Evolutionary conservation across 1,140 invertebrate species (phyloP), one percentile per base, ranked within the genome.

Genomic region (Liolophura sinensis): DNA sequence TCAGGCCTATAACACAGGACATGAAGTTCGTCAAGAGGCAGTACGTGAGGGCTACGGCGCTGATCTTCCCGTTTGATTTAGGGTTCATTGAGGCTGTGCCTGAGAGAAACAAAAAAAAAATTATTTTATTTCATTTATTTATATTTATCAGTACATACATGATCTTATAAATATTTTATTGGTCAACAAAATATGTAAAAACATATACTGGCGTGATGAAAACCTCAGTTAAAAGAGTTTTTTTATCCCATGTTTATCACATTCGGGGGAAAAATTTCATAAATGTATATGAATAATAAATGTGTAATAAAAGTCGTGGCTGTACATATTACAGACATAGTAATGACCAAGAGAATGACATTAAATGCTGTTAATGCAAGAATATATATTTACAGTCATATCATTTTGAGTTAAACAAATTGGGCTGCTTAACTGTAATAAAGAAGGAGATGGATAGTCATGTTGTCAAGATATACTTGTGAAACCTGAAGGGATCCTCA

Each of bases 51-150:
- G 67, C 66, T 6, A 79, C 65, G 4, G 70, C 47, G 47, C 75
- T 72, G 15, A 78, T 71, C 62, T 74, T 75, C 9, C 77, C 75
- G 55, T 75, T 77, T 11, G 75, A 76, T 65, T 75, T 78, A 1
- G 75, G 73, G 63, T 79, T 74, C 40, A 74, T 50, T 18, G 70
- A 66, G 25, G 76, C 70, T n/a, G 76, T 85, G 88, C 90, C 90
- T 74, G 92, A 5, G 31, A 5, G 31, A 9, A 90, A 75, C 94
- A 92, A 24, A 95, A 84, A 16, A 31, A 50, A n/a, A 25, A 54
- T 4, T 18, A 51, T 31, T 9, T 55, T 14, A 20, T 55, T 11
- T n/a, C n/a, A n/a, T n/a, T n/a, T n/a, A n/a, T n/a, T n/a, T n/a
- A n/a, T n/a, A n/a, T n/a, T n/a, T n/a, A 40, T 22, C 12, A 24